A percentile compares a stretch with the other conserved stretches of the same genome.
These are phyloP conservation scores for Phoronis australis DNA, from an alignment of 2,888 invertebrate genomes.

Conservation along the genomic window DNA sequence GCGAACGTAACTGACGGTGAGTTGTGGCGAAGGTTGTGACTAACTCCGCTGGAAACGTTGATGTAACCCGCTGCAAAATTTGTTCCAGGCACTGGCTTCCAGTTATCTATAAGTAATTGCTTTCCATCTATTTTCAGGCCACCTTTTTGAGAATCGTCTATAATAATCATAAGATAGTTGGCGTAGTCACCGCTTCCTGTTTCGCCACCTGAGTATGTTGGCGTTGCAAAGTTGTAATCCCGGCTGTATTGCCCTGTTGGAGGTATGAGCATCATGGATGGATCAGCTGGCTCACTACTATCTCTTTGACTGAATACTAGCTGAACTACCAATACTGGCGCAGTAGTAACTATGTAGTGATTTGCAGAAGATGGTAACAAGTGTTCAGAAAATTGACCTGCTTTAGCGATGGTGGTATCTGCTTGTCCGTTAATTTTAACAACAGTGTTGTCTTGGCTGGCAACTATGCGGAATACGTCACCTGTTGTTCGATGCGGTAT, in stretches of 20 bases:
- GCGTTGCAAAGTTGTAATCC: neutral
- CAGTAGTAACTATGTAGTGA: conserved; percentile 3
- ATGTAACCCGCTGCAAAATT: too few relatives aligned
- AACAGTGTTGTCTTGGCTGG: neutral
- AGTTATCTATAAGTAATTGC: neutral
- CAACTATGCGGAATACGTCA: conserved; percentile 13
- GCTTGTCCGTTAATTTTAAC: neutral
- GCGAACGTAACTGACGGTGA: conserved; percentile 10
- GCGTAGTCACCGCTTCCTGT: neutral
- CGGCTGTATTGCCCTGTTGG: conserved; percentile 1
- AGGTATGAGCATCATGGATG: conserved; percentile 20
- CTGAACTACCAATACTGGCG: conserved; percentile 12
- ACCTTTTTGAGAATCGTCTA: neutral
- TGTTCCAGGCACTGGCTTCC: neutral
- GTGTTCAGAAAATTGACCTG: conserved; percentile 7
- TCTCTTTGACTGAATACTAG: neutral
- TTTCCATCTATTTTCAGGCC: neutral
- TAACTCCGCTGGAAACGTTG: neutral
- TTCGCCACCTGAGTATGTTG: neutral
- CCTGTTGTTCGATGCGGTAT: conserved; percentile 15
- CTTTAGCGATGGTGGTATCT: neutral
- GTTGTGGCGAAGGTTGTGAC: conserved; percentile 6
- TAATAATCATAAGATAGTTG: neutral
- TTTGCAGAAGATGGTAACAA: neutral
- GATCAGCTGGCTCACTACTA: conserved; percentile 8